These are phyloP conservation scores for Anomalospiza imberbis DNA, from an alignment of 2,797 vertebrate species.

Conservation along the genomic window DNA sequence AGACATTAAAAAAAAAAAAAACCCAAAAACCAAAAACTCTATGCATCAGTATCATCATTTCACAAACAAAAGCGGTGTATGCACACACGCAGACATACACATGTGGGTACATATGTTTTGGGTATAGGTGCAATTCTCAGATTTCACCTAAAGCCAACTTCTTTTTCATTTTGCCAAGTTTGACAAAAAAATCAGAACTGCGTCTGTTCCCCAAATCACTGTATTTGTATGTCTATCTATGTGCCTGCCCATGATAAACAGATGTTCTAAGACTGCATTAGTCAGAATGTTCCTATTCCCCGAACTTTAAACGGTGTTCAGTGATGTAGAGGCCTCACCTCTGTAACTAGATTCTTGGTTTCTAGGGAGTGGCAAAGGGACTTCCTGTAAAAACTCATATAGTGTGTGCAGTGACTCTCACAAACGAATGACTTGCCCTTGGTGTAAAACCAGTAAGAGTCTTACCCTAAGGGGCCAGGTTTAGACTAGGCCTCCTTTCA, in stretches of 20 bases:
- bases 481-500: neutral
- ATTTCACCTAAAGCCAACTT: neutral
- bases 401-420: neutral
- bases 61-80: neutral
- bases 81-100: accelerated
- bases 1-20: neutral
- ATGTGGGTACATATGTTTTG: accelerated
- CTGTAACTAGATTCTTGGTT: neutral
- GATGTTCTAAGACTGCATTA: neutral
- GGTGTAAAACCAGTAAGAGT: neutral
- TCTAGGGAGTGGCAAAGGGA: accelerated
- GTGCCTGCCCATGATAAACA: neutral
- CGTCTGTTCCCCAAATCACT: neutral
- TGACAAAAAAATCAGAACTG: neutral
- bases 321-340: neutral
- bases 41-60: neutral
- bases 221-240: neutral
- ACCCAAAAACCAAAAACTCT: neutral
- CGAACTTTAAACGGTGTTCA: neutral
- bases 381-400: neutral
- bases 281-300: neutral
- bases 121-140: neutral
- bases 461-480: neutral
- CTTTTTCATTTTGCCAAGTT: neutral
- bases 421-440: accelerated